Evolutionary conservation across 2,797 vertebrate genomes (phyloP).

Genomic region (Hemitrygon akajei): DNA sequence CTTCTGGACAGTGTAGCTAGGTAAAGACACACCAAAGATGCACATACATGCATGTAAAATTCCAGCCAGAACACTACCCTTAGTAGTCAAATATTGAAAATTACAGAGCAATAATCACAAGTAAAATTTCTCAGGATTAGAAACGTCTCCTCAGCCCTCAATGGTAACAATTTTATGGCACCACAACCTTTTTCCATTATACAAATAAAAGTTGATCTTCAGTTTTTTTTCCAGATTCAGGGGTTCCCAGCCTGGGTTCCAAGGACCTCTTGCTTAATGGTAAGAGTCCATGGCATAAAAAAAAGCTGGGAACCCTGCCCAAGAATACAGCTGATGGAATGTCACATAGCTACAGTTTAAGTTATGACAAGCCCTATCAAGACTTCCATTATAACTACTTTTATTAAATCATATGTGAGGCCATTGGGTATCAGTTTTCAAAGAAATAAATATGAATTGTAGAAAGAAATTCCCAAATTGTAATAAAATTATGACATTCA

Average conservation of each 20-base stretch:
- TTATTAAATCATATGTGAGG: not conserved
- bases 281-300: no score
- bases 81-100: no score
- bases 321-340: not conserved
- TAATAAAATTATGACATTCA: not conserved
- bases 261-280: no score
- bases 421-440: not conserved
- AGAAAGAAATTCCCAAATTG: not conserved
- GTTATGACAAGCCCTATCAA: not conserved
- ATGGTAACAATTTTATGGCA: not conserved
- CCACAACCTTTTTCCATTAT: not conserved
- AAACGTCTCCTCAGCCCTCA: not conserved
- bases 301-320: no score
- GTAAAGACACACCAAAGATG: no score
- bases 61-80: no score
- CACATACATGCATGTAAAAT: no score
- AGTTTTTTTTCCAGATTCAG: no score
- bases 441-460: not conserved
- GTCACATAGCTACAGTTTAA: not conserved
- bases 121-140: no score
- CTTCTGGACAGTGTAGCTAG: no score
- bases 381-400: not conserved
- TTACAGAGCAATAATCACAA: no score
- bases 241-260: no score
- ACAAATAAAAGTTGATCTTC: not conserved